These are phyloP conservation scores for Clusia tigrina DNA, from an alignment of 2,888 invertebrate species.

Conservation along the genomic window DNA sequence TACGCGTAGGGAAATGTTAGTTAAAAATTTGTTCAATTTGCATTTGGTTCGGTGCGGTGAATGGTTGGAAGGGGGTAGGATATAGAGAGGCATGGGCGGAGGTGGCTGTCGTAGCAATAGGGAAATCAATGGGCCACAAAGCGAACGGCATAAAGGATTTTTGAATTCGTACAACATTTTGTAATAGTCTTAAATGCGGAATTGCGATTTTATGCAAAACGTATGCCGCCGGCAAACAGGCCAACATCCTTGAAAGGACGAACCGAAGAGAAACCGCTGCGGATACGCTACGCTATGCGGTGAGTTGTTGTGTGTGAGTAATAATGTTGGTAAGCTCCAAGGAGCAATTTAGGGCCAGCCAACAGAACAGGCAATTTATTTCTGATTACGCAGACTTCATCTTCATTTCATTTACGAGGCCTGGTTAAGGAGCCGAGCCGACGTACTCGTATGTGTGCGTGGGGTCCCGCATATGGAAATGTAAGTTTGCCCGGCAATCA, in stretches of 20 bases:
- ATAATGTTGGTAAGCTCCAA: not conserved
- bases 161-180: too few relatives aligned
- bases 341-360: not conserved
- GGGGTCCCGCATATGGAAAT: not conserved
- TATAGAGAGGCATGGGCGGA: too few relatives aligned
- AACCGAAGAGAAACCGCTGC: too few relatives aligned
- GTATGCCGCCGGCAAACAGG: too few relatives aligned
- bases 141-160: not conserved
- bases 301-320: too few relatives aligned
- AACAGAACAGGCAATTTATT: not conserved
- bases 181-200: too few relatives aligned
- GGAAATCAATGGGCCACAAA: not conserved
- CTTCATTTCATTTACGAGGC: too few relatives aligned
- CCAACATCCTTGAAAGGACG: too few relatives aligned
- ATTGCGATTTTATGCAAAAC: too few relatives aligned
- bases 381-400: not conserved
- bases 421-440: not conserved
- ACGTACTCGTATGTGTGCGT: not conserved
- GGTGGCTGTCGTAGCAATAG: too few relatives aligned
- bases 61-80: not conserved
- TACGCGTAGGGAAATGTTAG: slow-evolving; percentile 11
- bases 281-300: too few relatives aligned
- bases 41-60: not conserved
- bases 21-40: slow-evolving; percentile 12
- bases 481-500: not conserved